These are phyloP conservation scores for Ophraella communa DNA, from an alignment of 2,888 invertebrate genomes.

Conservation along the genomic window DNA sequence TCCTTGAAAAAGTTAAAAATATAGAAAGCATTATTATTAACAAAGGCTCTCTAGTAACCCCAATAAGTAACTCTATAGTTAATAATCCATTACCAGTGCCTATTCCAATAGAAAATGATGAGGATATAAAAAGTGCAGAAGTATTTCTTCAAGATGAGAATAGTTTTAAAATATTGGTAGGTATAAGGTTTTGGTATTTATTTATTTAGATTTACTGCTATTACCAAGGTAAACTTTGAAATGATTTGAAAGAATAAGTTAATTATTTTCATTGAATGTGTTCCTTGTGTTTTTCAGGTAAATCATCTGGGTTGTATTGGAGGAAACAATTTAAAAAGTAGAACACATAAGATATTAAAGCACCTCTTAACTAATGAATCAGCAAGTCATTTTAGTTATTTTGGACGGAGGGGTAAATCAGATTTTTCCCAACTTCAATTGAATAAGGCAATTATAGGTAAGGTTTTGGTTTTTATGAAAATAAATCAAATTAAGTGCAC, in stretches of 20 bases:
- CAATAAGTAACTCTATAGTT: too few relatives aligned
- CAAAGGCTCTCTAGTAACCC: background rate
- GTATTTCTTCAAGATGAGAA: background rate
- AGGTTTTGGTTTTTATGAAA: background rate
- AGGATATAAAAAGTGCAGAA: background rate
- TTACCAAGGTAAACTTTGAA: background rate
- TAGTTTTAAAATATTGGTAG: background rate
- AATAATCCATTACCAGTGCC: too few relatives aligned
- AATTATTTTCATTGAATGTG: too few relatives aligned
- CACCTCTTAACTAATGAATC: background rate
- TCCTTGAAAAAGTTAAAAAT: background rate
- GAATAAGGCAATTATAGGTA: conserved; percentile 14
- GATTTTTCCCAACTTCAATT: conserved; percentile 6
- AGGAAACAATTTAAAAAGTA: conserved; percentile 8
- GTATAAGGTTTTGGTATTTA: background rate
- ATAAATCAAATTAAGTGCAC: background rate
- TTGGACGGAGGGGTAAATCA: conserved; percentile 8
- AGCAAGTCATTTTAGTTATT: conserved; percentile 8
- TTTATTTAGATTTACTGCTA: background rate
- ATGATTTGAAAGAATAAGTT: background rate
- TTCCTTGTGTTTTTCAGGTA: conserved; percentile 1
- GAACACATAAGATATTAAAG: background rate
- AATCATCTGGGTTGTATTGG: conserved; percentile 12
- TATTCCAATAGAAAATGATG: too few relatives aligned
- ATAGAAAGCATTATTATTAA: background rate